These are phyloP conservation scores for Lasiurus borealis DNA, from an alignment of 2,113 vertebrate species.

Conservation along the genomic window DNA sequence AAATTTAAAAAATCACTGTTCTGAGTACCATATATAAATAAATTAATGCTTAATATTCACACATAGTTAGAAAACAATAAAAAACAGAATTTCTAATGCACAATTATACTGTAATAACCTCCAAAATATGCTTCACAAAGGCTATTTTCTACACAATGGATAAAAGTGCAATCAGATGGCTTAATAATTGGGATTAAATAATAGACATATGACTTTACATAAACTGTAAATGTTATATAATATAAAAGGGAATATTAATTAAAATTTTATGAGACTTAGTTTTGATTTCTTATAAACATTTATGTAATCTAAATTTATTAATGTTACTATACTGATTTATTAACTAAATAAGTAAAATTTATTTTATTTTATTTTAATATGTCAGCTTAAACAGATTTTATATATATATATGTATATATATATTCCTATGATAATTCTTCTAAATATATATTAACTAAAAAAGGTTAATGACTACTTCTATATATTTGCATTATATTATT, in stretches of 20 bases:
- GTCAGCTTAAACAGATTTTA: neutral
- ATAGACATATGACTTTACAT: neutral
- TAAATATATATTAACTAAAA: neutral
- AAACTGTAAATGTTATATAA: neutral
- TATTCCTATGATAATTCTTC: neutral
- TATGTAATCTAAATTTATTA: neutral
- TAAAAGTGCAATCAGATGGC: neutral
- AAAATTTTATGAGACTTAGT: neutral
- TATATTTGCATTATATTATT: neutral
- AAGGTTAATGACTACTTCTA: neutral
- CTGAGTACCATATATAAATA: neutral
- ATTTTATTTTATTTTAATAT: neutral
- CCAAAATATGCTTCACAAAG: neutral
- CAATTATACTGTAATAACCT: neutral
- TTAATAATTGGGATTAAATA: neutral
- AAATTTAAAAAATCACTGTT: neutral
- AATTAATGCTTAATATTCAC: neutral
- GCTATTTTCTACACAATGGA: conserved; percentile 1
- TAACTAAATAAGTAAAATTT: conserved; percentile 26
- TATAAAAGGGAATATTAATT: neutral
- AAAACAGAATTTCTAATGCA: neutral
- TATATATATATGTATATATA: no score
- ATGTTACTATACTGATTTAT: neutral
- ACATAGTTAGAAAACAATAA: neutral
- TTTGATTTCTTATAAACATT: neutral